These are phyloP conservation scores for Microtus montanus DNA, from an alignment of 2,113 vertebrate species.

Conservation along the genomic window DNA sequence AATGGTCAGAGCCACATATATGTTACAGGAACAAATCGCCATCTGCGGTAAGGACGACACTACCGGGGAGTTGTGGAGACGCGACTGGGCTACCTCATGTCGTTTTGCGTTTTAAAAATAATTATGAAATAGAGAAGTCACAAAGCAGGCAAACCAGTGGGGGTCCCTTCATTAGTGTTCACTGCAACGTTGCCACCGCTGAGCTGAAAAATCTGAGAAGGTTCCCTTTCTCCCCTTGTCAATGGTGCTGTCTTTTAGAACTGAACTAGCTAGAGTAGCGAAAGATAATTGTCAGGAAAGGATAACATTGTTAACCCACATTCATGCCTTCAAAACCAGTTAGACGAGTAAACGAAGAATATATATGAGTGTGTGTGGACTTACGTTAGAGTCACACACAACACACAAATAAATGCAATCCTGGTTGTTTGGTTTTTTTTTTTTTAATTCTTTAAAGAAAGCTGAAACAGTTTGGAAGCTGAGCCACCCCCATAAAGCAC, in stretches of 20 bases:
- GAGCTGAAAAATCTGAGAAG: slow-evolving; percentile 90
- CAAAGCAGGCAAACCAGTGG: slow-evolving; percentile 91
- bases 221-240: slow-evolving; percentile 87
- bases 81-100: slow-evolving; percentile 89
- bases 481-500: slow-evolving; percentile 71
- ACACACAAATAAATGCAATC: slow-evolving; percentile 65
- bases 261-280: slow-evolving; percentile 90
- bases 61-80: slow-evolving; percentile 90
- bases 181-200: slow-evolving; percentile 90
- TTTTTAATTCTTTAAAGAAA: slow-evolving; percentile 49
- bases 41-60: slow-evolving; percentile 86
- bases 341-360: slow-evolving; percentile 86
- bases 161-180: slow-evolving; percentile 92
- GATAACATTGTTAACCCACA: slow-evolving; percentile 90
- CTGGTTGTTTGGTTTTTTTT: neutral
- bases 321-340: slow-evolving; percentile 89
- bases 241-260: slow-evolving; percentile 90
- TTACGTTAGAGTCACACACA: slow-evolving; percentile 73
- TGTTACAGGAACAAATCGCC: slow-evolving; percentile 90
- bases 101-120: slow-evolving; percentile 93
- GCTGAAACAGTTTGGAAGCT: slow-evolving; percentile 79
- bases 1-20: slow-evolving; percentile 89
- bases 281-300: slow-evolving; percentile 90
- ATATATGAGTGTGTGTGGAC: slow-evolving; percentile 84
- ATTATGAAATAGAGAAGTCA: slow-evolving; percentile 94